Evolutionary conservation across 2,888 invertebrate species (phyloP), one percentile per base, ranked within the genome.

Genomic region (Nasonia oneida): DNA sequence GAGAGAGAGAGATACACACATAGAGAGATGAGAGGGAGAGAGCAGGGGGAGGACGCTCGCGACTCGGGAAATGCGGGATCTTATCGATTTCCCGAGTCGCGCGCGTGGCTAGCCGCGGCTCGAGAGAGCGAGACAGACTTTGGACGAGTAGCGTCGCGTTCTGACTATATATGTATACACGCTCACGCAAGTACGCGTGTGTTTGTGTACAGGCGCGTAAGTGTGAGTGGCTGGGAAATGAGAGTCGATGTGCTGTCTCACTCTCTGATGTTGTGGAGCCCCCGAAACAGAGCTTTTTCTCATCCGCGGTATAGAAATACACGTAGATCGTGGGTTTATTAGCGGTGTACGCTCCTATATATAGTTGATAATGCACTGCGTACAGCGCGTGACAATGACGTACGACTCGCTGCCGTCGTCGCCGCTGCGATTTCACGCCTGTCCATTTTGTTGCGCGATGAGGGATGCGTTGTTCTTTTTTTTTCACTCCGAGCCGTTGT

Each of bases 1-100:
- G 75, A 18, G 15, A 82, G 10, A 6, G 71, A 83, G 71, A 53
- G 6, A 61, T 3, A 61, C 3, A 23, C n/a, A 47, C 50, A 64
- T 3, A 76, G n/a, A 50, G 75, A 83, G 71, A 57, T 67, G 61
- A 18, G 75, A 15, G 73, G 81, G 70, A 84, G 53, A 50, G 81
- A 75, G 53, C 18, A 61, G 67, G 67, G 73, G 81, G 42, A 80
- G 50, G 81, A 53, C 47, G 29, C n/a, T 78, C 77, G 81, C 70
- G 80, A 84, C 87, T 84, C 82, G 84, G 83, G 73, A 84, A 84
- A 87, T 87, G 85, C 84, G 84, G 85, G 83, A 85, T 87, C 83
- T 87, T 85, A 85, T 85, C 87, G 87, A 87, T 85, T 87, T 87
- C 50, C 86, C 79, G 78, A 84, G 79, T 76, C 79, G 74, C 70